Base-by-base conservation (phyloP, 2,797 vertebrate species). In the Lacerta bilineata region DNA sequence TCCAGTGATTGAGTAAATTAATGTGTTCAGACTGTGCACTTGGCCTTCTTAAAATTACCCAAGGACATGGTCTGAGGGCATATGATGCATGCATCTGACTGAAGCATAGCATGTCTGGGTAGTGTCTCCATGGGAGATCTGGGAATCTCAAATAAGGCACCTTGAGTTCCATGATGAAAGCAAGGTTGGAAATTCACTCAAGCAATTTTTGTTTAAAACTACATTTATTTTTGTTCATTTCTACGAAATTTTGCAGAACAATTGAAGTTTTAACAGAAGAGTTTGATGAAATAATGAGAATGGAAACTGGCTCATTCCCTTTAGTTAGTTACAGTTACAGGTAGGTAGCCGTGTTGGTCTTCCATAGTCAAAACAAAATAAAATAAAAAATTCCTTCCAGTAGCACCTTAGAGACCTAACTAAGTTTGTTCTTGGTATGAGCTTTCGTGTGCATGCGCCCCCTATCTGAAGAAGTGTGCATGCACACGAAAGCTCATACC, bases 261-360 rank as follows among this genome's bases (percentile, higher is more conserved):
- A 66, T 80, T 91, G 64, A 33, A 89, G 86, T 46, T 93, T 84
- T 77, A 39, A 89, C 88, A 88, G 87, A 71, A 88, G 87, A 71
- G 50, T 64, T 68, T 92, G 81, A 88, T 91, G 74, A 87, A 66
- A 50, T 85, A 69, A 91, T 50, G 82, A 86, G 23, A 85, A n/a
- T 88, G 78, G 64, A 87, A 81, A 85, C 83, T 80, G 88, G n/a
- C 41, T 92, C 88, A 0, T 13, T 82, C 72, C 80, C 69, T 78
- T 84, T 36, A 46, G 59, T 64, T 76, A 88, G 84, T 46, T 33
- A 33, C 33, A 33, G 33, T 33, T 33, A 33, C 33, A 33, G 33
- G 33, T 33, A 33, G 33, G 33, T 33, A 33, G 33, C 33, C 33
- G 33, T 33, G 33, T 33, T 33, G 33, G 33, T 33, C 33, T 33